Conservation (phyloP, 1,140 invertebrate genomes). For the Ips typographus region DNA sequence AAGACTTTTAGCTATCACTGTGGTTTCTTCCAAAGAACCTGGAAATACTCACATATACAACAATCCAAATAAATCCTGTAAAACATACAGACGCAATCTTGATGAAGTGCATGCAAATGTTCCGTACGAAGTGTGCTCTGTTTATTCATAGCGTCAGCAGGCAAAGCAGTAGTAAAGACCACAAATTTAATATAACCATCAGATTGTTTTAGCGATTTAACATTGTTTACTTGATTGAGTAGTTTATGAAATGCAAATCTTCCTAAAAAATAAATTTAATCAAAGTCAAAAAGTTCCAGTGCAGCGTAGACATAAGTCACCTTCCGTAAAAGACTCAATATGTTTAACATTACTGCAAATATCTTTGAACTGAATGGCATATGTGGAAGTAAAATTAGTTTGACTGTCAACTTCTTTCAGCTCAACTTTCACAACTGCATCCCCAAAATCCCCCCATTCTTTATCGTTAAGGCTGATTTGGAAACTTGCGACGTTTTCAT, state of each 20-base stretch:
- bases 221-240: constrained; percentile 2
- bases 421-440: constrained; percentile 24
- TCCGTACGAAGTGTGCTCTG: not conserved
- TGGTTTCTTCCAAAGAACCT: constrained; percentile 1
- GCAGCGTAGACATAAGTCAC: constrained; percentile 8
- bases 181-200: constrained; percentile 20
- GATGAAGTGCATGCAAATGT: not conserved
- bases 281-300: not conserved
- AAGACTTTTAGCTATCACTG: constrained; percentile 6
- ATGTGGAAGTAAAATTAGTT: constrained; percentile 4
- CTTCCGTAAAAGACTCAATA: constrained; percentile 18
- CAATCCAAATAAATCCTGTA: too few relatives aligned
- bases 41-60: not conserved
- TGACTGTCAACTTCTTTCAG: constrained; percentile 6
- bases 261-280: constrained; percentile 2
- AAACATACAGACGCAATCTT: not conserved
- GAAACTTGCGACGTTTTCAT: constrained; percentile 15
- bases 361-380: constrained; percentile 29
- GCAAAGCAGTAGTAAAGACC: constrained; percentile 23
- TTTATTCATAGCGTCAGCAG: not conserved
- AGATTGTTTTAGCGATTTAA: not conserved
- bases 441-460: constrained; percentile 32
- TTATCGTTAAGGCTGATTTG: constrained; percentile 23
- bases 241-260: constrained; percentile 17
- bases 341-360: constrained; percentile 23